A percentile compares a stretch with the other conserved stretches of the same genome.
These are phyloP conservation scores for Athene cunicularia DNA, from an alignment of 2,113 vertebrate genomes.

Conservation along the genomic window DNA sequence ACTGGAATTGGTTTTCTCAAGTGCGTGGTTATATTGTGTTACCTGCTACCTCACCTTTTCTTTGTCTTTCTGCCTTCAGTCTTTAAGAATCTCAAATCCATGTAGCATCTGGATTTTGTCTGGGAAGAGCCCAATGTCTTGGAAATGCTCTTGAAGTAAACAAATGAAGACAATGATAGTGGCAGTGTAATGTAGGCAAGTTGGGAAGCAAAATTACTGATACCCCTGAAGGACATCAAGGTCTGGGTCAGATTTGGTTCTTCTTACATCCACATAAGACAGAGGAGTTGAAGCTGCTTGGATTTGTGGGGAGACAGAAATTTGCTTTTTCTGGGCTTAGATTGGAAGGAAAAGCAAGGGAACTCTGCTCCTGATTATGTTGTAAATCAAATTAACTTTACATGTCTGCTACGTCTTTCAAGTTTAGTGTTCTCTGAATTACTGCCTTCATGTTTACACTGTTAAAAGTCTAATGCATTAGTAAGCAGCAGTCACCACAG, in stretches of 20 bases:
- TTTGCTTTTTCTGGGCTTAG: conserved; percentile 8
- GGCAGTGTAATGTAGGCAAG: background rate
- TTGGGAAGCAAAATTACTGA: background rate
- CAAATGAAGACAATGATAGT: background rate
- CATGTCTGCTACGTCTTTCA: background rate
- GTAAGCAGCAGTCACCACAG: conserved; percentile 44
- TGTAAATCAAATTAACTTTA: conserved; percentile 62
- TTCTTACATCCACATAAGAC: background rate
- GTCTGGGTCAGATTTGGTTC: conserved; percentile 1
- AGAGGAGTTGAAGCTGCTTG: background rate
- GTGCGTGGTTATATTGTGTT: background rate
- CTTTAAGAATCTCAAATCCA: background rate
- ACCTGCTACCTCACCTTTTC: background rate
- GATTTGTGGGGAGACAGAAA: background rate
- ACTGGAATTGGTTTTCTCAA: background rate
- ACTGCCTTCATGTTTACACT: conserved; percentile 53
- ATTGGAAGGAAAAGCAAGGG: background rate
- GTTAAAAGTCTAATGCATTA: conserved; percentile 55
- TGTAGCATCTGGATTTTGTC: background rate
- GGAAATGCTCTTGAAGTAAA: background rate
- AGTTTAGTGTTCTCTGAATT: conserved; percentile 63
- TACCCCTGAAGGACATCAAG: background rate
- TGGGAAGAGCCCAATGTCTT: background rate
- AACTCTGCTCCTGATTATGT: conserved; percentile 27
- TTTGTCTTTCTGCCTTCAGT: background rate